phyloP scores from a whole-genome alignment of 35 echinoderm and acorn worm species.

The Ophioderma brevispina region DNA sequence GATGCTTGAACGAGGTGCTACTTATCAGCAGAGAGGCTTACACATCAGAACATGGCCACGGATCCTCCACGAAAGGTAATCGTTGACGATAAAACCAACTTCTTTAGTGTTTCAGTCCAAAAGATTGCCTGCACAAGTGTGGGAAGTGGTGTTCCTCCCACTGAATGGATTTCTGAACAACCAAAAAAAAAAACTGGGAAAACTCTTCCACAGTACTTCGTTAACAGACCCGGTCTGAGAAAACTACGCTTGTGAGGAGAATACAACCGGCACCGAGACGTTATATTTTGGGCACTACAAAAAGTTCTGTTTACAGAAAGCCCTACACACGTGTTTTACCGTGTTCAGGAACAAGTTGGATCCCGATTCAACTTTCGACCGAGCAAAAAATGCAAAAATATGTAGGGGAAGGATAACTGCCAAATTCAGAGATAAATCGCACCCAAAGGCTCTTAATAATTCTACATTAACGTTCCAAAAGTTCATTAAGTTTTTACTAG shows the following conservation, averaged over 20 bases:
- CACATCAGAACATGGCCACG: not conserved
- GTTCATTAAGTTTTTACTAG: not conserved
- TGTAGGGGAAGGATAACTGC: constrained; percentile 57
- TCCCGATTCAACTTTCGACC: constrained; percentile 70
- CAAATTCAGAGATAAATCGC: not conserved
- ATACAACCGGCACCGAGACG: constrained; percentile 17
- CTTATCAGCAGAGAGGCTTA: not conserved
- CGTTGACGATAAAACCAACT: constrained; percentile 78
- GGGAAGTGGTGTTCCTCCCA: constrained; percentile 44
- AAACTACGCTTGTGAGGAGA: constrained; percentile 46
- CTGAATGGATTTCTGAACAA: constrained; percentile 52
- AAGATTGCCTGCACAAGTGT: constrained; percentile 92
- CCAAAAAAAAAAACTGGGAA: constrained; percentile 48
- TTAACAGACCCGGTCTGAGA: constrained; percentile 50
- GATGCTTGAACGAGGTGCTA: not conserved
- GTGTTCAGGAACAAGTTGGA: constrained; percentile 89
- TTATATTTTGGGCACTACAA: constrained; percentile 70
- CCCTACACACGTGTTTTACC: constrained; percentile 84
- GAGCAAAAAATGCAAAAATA: constrained; percentile 60
- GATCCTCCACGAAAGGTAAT: constrained; percentile 35
- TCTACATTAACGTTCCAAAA: constrained; percentile 53
- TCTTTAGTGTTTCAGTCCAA: constrained; percentile 77
- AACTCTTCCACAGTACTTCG: constrained; percentile 64
- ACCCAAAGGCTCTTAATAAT: not conserved
- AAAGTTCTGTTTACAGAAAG: constrained; percentile 93